Evolutionary conservation across 2,888 invertebrate genomes (phyloP).

Genomic region (Baccha elongata): DNA sequence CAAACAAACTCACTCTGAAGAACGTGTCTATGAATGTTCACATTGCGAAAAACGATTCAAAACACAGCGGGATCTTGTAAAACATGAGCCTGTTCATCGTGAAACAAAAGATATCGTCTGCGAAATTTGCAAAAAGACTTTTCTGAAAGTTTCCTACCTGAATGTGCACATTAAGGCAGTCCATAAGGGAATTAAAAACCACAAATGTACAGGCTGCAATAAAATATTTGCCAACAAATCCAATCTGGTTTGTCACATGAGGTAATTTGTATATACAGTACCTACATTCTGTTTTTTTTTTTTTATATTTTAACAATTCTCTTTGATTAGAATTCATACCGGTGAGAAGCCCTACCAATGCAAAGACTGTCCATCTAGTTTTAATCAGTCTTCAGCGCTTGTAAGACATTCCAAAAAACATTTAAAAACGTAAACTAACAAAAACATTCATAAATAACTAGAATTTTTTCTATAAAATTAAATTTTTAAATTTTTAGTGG

Average conservation of each 20-base stretch:
- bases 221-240: slow-evolving; percentile 76
- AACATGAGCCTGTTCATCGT: slow-evolving; percentile 75
- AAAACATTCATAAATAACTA: too few relatives aligned
- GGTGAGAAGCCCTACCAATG: slow-evolving; percentile 77
- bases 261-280: slow-evolving; percentile 54
- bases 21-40: slow-evolving; percentile 74
- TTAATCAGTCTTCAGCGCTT: slow-evolving; percentile 77
- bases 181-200: slow-evolving; percentile 75
- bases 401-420: slow-evolving; percentile 76
- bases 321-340: slow-evolving; percentile 76
- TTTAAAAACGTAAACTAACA: slow-evolving; percentile 54
- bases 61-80: slow-evolving; percentile 75
- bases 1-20: slow-evolving; percentile 74
- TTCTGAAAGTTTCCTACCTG: slow-evolving; percentile 75
- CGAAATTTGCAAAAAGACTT: slow-evolving; percentile 75
- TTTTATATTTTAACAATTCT: too few relatives aligned
- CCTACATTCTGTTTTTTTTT: too few relatives aligned
- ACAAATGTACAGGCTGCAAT: slow-evolving; percentile 76
- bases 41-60: slow-evolving; percentile 75
- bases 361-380: slow-evolving; percentile 76
- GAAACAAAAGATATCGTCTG: slow-evolving; percentile 75
- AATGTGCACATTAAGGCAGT: slow-evolving; percentile 76
- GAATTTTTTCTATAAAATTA: too few relatives aligned
- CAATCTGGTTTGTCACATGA: slow-evolving; percentile 76
- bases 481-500: slow-evolving; percentile 34